These are phyloP conservation scores for Aspidapion aeneum DNA, from an alignment of 2,888 invertebrate species.

Conservation along the genomic window DNA sequence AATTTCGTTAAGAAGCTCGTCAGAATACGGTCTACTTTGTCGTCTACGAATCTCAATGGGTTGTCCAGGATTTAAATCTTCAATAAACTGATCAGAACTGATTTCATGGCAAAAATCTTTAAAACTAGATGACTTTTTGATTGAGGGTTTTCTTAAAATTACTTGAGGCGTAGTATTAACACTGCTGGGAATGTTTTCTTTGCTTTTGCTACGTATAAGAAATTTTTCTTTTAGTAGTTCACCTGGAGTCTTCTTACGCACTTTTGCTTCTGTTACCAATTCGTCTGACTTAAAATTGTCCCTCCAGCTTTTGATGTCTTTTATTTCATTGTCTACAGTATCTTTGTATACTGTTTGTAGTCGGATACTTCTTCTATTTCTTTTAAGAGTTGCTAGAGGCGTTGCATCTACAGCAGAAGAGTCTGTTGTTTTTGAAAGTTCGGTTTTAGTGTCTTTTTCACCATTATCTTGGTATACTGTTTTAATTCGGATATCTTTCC, in stretches of 20 bases:
- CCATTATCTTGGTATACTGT: conserved; percentile 52
- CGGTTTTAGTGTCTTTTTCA: conserved; percentile 35
- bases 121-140: conserved; percentile 48
- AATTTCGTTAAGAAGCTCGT: conserved; percentile 43
- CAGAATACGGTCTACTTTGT: conserved; percentile 41
- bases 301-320: conserved; percentile 52
- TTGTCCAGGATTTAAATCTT: conserved; percentile 54
- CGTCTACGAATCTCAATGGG: conserved; percentile 45
- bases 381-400: conserved; percentile 54
- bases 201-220: conserved; percentile 61
- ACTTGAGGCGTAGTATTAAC: conserved; percentile 34
- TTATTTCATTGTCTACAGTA: conserved; percentile 36
- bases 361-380: conserved; percentile 71
- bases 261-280: conserved; percentile 39
- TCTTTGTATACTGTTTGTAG: conserved; percentile 60
- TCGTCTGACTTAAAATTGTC: conserved; percentile 60
- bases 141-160: conserved; percentile 23
- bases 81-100: conserved; percentile 51
- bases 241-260: conserved; percentile 54
- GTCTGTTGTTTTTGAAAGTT: no score
- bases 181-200: conserved; percentile 40
- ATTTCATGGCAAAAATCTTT: conserved; percentile 56
- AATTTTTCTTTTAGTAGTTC: conserved; percentile 75
- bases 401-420: conserved; percentile 46
- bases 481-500: conserved; percentile 71